phyloP scores from a whole-genome alignment of 2,797 vertebrate genomes.

The Bufotes viridis region DNA sequence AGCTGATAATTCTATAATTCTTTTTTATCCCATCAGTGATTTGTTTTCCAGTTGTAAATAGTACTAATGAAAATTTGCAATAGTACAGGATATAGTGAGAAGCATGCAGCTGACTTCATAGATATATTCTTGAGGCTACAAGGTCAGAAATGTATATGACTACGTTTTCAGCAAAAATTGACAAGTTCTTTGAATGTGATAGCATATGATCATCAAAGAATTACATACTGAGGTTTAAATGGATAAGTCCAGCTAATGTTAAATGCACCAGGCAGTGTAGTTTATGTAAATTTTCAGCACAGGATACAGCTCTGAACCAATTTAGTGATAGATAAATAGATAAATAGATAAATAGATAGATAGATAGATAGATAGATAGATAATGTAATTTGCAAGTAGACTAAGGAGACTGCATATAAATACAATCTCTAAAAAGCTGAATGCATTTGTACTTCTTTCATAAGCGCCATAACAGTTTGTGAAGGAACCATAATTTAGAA shows the following conservation, averaged over 20 bases:
- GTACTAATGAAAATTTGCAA: not conserved
- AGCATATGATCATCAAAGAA: not conserved
- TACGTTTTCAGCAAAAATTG: not conserved
- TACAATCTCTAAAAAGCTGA: not conserved
- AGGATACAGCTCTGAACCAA: too few species aligned
- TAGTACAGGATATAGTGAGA: not conserved
- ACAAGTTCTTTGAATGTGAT: not conserved
- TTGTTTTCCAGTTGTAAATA: not conserved
- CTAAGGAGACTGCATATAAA: not conserved
- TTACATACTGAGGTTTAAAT: not conserved
- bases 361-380: too few species aligned
- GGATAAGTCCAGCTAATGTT: not conserved
- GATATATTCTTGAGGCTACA: constrained; percentile 11
- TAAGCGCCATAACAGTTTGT: not conserved
- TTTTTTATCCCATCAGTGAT: not conserved
- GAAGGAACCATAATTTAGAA: constrained; percentile 18
- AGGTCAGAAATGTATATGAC: not conserved
- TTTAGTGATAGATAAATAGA: not conserved
- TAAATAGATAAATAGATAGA: too few species aligned
- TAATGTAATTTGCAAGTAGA: not conserved
- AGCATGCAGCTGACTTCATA: not conserved
- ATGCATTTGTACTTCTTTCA: not conserved
- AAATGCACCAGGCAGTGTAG: not conserved
- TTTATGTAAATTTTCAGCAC: too few species aligned
- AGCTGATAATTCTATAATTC: not conserved